Conservation (phyloP, 2,888 invertebrate genomes). For the Cetonia aurata region DNA sequence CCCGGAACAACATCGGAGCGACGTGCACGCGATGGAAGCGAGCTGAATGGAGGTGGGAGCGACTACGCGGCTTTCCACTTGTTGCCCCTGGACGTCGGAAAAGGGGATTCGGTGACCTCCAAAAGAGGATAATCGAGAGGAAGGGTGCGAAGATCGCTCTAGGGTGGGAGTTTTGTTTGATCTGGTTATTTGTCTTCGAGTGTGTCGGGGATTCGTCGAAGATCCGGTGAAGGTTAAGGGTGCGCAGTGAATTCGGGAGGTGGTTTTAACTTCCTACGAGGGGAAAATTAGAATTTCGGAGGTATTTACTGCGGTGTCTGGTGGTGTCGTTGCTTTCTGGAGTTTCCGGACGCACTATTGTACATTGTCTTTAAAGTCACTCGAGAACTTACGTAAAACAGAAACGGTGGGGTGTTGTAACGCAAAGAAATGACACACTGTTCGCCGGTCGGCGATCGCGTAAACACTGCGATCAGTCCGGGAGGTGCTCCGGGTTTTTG, state of each 20-base stretch:
- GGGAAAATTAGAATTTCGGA: no score
- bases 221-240: background rate
- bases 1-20: slow-evolving; percentile 59
- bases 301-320: no score
- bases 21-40: slow-evolving; percentile 47
- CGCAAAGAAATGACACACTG: background rate
- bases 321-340: no score
- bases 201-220: background rate
- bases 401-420: no score
- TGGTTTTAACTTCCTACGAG: no score
- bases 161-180: background rate
- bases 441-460: slow-evolving; percentile 35
- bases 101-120: background rate
- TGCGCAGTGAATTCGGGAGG: no score
- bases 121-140: slow-evolving; percentile 2
- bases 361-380: slow-evolving; percentile 1
- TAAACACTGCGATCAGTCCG: slow-evolving; percentile 36
- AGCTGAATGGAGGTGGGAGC: background rate
- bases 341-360: background rate
- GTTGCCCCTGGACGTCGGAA: slow-evolving; percentile 54
- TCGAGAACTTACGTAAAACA: no score
- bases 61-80: slow-evolving; percentile 56
- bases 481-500: slow-evolving; percentile 36
- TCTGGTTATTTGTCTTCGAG: background rate
- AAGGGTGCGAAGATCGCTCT: background rate